Evolutionary conservation across 2,888 invertebrate species (phyloP).

Genomic region (Petrophora chlorosata): DNA sequence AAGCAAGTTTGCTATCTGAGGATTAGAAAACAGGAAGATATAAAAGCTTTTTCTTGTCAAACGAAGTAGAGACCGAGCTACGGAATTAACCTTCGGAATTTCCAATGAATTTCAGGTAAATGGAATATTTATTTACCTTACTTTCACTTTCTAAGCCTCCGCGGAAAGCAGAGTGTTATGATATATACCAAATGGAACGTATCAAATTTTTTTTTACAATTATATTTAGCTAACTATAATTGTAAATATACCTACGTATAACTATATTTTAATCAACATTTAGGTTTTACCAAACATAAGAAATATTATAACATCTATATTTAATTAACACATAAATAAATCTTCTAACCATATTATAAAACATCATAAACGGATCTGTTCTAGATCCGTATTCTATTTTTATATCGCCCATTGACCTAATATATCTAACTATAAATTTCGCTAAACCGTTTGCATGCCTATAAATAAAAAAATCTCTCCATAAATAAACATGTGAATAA

Average conservation of each 20-base stretch:
- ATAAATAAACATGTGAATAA: not conserved
- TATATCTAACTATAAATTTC: too few relatives aligned
- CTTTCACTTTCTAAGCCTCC: not conserved
- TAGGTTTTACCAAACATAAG: conserved; percentile 4
- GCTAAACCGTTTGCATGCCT: too few relatives aligned
- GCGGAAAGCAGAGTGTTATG: too few relatives aligned
- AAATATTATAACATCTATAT: conserved; percentile 1
- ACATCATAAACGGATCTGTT: conserved; percentile 12
- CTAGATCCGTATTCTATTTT: conserved; percentile 46
- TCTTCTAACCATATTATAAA: conserved; percentile 6
- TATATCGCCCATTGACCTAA: conserved; percentile 54
- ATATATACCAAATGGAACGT: too few relatives aligned
- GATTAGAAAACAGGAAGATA: conserved; percentile 8
- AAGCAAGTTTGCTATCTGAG: conserved; percentile 4
- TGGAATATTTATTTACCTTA: not conserved
- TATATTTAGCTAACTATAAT: not conserved
- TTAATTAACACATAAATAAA: not conserved
- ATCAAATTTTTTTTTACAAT: not conserved
- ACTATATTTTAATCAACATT: not conserved
- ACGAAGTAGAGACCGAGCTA: not conserved
- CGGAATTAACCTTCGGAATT: conserved; percentile 1
- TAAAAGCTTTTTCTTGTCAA: conserved; percentile 24
- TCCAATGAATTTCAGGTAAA: not conserved
- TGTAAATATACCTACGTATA: not conserved
- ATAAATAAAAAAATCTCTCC: too few relatives aligned